Evolutionary conservation across 1,140 invertebrate species (phyloP).

Genomic region (Drosophila melanogaster): DNA sequence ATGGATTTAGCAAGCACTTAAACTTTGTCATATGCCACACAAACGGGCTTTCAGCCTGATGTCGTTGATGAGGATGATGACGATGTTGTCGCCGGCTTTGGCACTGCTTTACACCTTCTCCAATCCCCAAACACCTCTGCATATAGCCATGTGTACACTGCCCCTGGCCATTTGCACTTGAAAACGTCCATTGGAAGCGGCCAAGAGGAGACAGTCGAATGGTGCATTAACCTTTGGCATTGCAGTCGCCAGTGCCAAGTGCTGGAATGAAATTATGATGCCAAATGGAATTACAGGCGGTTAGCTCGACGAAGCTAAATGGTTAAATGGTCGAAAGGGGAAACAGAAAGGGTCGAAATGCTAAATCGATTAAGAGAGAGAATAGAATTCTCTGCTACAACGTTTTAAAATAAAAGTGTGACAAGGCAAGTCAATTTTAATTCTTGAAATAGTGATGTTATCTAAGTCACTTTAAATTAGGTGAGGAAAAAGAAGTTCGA

Average conservation of each 20-base stretch:
- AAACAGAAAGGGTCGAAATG: neutral
- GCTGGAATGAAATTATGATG: constrained; percentile 40
- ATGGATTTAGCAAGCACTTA: constrained; percentile 82
- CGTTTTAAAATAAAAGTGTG: neutral
- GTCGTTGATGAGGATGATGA: constrained; percentile 45
- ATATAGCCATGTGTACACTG: neutral
- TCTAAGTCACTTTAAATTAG: too few relatives aligned
- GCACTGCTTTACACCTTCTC: constrained; percentile 53
- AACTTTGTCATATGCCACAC: constrained; percentile 74
- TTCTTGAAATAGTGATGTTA: neutral
- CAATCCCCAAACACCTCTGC: neutral
- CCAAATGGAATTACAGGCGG: constrained; percentile 27
- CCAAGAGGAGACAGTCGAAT: constrained; percentile 63
- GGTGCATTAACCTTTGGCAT: constrained; percentile 75
- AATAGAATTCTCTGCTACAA: neutral
- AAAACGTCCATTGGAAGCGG: constrained; percentile 54
- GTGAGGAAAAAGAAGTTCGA: too few relatives aligned
- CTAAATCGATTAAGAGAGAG: constrained; percentile 14
- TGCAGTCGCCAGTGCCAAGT: constrained; percentile 23
- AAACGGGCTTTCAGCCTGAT: constrained; percentile 8
- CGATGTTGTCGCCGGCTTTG: constrained; percentile 44
- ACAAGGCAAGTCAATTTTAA: too few relatives aligned
- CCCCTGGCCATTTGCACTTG: constrained; percentile 65
- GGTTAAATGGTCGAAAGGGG: constrained; percentile 14
- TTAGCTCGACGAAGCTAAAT: constrained; percentile 18